phyloP scores from a whole-genome alignment of 2,797 vertebrate genomes.

The Crax fasciolata region DNA sequence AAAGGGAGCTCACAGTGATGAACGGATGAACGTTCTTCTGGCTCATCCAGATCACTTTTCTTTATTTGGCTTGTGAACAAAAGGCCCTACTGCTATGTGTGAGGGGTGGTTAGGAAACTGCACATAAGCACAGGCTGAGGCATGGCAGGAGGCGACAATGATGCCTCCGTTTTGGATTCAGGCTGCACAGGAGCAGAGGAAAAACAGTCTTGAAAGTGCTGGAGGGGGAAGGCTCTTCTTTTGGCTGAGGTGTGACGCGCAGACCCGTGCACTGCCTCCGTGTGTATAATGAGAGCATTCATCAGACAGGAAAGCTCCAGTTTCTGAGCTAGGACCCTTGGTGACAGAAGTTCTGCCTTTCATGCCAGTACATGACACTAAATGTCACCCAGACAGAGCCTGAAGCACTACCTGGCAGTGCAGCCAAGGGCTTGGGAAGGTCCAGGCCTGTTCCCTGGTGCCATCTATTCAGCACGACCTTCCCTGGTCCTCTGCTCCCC shows the following conservation, averaged over 20 bases:
- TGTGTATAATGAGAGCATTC: neutral
- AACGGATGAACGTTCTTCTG: neutral
- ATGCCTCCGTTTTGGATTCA: neutral
- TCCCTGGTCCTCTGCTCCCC: rapidly evolving
- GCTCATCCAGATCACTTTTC: neutral
- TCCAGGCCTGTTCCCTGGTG: neutral
- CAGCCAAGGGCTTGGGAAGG: neutral
- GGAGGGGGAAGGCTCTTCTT: neutral
- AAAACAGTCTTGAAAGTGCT: neutral
- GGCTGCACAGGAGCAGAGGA: neutral
- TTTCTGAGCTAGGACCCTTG: neutral
- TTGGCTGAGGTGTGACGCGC: neutral
- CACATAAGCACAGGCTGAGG: neutral
- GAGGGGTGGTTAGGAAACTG: neutral
- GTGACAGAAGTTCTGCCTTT: constrained; percentile 18
- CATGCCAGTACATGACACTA: rapidly evolving
- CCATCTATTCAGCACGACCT: neutral
- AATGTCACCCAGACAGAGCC: neutral
- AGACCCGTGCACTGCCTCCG: neutral
- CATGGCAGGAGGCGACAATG: neutral
- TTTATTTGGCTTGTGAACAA: neutral
- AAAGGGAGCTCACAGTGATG: neutral
- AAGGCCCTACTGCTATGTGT: neutral
- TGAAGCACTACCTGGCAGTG: neutral
- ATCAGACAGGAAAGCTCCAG: neutral